A percentile compares a stretch with the other conserved stretches of the same genome.
Conservation (phyloP, 2,797 vertebrate species). For the Glyptemys insculpta region DNA sequence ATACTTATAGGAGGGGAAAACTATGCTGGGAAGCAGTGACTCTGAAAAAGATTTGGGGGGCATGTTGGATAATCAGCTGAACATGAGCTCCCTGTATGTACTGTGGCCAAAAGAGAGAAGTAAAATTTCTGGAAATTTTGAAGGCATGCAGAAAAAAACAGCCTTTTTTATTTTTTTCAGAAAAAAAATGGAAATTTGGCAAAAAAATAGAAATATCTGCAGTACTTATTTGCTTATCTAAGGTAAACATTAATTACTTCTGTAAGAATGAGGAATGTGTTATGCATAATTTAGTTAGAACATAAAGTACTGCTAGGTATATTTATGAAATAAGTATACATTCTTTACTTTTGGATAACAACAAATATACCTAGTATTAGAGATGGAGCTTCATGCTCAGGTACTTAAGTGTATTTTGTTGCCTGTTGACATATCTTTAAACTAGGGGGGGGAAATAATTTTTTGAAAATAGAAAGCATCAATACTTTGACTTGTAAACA, state of each 20-base stretch:
- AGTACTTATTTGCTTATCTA: neutral
- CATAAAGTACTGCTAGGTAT: neutral
- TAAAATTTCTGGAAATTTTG: neutral
- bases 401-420: neutral
- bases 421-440: neutral
- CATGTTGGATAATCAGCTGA: too few species aligned
- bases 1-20: too few species aligned
- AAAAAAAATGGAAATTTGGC: neutral
- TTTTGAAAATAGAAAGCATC: neutral
- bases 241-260: neutral
- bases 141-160: neutral
- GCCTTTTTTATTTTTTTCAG: neutral
- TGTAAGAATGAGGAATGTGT: neutral
- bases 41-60: too few species aligned
- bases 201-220: neutral
- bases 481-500: neutral
- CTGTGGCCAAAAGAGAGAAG: neutral
- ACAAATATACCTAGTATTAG: neutral
- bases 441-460: neutral
- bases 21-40: too few species aligned
- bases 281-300: neutral
- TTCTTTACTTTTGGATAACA: neutral
- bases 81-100: neutral
- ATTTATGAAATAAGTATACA: neutral
- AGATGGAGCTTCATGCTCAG: neutral